Percentiles rank a stretch among this genome's conserved stretches.
phyloP scores from a whole-genome alignment of 2,113 vertebrate genomes.

The Ammodramus savannarum region DNA sequence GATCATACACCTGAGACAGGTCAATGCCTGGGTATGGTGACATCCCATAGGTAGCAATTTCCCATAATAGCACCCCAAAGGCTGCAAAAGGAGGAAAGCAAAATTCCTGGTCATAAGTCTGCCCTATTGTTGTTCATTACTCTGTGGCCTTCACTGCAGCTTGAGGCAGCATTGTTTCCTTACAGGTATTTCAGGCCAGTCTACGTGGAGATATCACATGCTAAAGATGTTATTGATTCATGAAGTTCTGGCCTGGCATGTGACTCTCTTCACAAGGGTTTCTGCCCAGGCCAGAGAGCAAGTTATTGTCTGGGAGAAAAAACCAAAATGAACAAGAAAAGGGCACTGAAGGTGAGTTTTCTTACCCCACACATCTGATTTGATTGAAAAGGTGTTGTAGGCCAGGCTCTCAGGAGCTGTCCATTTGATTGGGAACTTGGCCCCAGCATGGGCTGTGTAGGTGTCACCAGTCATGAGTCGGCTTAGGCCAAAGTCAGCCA shows the following conservation, averaged over 20 bases:
- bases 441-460: conserved; percentile 97
- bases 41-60: conserved; percentile 99
- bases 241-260: background rate
- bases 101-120: background rate
- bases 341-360: background rate
- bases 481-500: conserved; percentile 96
- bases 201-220: background rate
- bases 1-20: conserved; percentile 97
- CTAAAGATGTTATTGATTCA: background rate
- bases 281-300: background rate
- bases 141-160: background rate
- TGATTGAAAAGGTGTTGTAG: conserved; percentile 99
- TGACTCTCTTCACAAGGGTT: background rate
- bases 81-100: conserved; percentile 72
- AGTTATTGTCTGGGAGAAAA: background rate
- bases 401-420: conserved; percentile 97
- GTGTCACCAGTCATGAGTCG: conserved; percentile 97
- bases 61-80: conserved; percentile 96
- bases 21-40: conserved; percentile 98
- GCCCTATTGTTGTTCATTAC: background rate
- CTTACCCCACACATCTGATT: conserved; percentile 98
- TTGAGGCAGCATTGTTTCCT: background rate
- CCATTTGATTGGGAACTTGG: conserved; percentile 99
- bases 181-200: background rate
- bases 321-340: background rate